These are phyloP conservation scores for Toxonevra muliebris DNA, from an alignment of 2,888 invertebrate species.

Conservation along the genomic window DNA sequence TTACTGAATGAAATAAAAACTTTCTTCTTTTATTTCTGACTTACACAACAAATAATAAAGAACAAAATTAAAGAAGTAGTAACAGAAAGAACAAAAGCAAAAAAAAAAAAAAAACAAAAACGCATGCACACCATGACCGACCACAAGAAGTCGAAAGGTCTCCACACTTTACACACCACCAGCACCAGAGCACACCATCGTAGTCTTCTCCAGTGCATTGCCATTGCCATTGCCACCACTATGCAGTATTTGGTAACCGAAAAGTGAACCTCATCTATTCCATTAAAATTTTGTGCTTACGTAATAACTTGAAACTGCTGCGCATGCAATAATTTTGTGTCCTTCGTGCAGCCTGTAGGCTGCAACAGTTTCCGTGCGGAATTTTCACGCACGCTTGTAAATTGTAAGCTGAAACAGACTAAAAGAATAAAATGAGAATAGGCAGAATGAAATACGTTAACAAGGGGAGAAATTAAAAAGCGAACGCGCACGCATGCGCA, in stretches of 20 bases:
- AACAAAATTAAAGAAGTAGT: too few species aligned
- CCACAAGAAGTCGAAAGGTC: too few species aligned
- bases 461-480: slow-evolving; percentile 28
- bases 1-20: slow-evolving; percentile 51
- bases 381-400: slow-evolving; percentile 58
- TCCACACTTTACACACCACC: too few species aligned
- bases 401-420: slow-evolving; percentile 42
- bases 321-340: slow-evolving; percentile 19
- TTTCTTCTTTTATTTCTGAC: too few species aligned
- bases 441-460: not conserved
- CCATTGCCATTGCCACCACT: not conserved
- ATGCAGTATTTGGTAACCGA: slow-evolving; percentile 38
- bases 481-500: slow-evolving; percentile 36
- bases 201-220: slow-evolving; percentile 24
- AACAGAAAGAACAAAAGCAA: too few species aligned
- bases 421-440: slow-evolving; percentile 35
- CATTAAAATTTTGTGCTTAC: slow-evolving; percentile 33
- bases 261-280: slow-evolving; percentile 10
- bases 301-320: slow-evolving; percentile 50
- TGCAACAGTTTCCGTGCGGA: slow-evolving; percentile 46
- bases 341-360: slow-evolving; percentile 24
- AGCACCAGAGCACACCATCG: not conserved
- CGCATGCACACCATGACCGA: too few species aligned
- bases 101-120: too few species aligned
- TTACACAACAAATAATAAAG: too few species aligned